phyloP scores from a whole-genome alignment of 2,797 vertebrate species.

The Loriculus beryllinus region DNA sequence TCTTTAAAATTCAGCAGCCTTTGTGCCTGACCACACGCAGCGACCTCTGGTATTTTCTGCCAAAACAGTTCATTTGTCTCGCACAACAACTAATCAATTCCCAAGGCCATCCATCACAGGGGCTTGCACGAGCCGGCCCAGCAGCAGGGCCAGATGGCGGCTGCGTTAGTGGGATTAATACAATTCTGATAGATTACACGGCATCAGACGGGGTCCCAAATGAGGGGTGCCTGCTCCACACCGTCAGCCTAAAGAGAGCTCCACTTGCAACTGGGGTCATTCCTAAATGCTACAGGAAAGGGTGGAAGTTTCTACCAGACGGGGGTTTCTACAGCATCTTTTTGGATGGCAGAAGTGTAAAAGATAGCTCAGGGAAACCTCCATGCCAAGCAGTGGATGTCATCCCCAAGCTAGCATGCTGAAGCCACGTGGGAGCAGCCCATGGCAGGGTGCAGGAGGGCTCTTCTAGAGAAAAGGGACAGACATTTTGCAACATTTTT shows the following conservation, averaged over 20 bases:
- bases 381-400: fast-evolving
- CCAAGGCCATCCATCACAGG: conserved; percentile 87
- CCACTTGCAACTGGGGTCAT: fast-evolving
- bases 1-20: conserved; percentile 80
- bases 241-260: background rate
- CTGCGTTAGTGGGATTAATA: conserved; percentile 88
- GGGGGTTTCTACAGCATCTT: background rate
- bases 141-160: conserved; percentile 78
- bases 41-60: conserved; percentile 91
- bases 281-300: fast-evolving
- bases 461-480: background rate
- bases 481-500: background rate
- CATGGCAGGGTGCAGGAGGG: background rate
- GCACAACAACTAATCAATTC: conserved; percentile 95
- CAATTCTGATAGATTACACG: conserved; percentile 83
- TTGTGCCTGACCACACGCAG: conserved; percentile 79
- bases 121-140: conserved; percentile 66
- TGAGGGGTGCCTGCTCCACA: background rate
- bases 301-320: background rate
- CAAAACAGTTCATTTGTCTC: conserved; percentile 94
- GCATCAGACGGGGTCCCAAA: conserved; percentile 74
- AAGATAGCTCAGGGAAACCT: background rate
- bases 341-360: fast-evolving
- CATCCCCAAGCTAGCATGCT: fast-evolving
- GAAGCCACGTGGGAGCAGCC: background rate